Conservation (phyloP, 37 sponge, comb jelly and placozoan species). For the Mnemiopsis leidyi region DNA sequence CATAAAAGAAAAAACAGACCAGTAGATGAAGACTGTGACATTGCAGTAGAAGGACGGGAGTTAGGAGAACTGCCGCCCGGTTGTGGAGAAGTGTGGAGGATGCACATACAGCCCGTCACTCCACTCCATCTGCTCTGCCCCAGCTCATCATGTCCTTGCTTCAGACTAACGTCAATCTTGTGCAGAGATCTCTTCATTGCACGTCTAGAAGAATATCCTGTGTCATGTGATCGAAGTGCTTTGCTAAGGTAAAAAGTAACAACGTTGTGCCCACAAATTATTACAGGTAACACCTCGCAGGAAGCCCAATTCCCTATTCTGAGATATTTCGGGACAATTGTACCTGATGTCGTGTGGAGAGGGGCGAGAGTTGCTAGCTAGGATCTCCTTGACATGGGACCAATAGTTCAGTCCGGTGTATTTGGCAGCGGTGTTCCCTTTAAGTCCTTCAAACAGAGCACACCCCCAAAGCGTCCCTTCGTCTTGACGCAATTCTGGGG, state of each 20-base stretch:
- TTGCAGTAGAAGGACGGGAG: neutral
- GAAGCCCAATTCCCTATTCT: neutral
- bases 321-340: too few relatives aligned
- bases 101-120: slow-evolving; percentile 1
- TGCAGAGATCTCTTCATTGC: slow-evolving; percentile 50
- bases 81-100: slow-evolving; percentile 3
- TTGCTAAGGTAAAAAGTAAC: too few relatives aligned
- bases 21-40: neutral
- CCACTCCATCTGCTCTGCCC: slow-evolving; percentile 64
- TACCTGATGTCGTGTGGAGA: slow-evolving; percentile 53
- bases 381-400: neutral
- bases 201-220: neutral
- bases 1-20: too few relatives aligned
- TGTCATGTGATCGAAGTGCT: too few relatives aligned
- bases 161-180: slow-evolving; percentile 17
- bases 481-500: neutral
- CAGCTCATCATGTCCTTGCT: slow-evolving; percentile 54
- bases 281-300: too few relatives aligned
- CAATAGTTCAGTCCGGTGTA: neutral
- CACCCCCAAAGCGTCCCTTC: slow-evolving; percentile 56
- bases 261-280: too few relatives aligned
- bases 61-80: neutral
- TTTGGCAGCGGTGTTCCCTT: slow-evolving; percentile 28
- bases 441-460: slow-evolving; percentile 38
- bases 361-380: neutral